Percentiles rank a stretch among this genome's conserved stretches.
Evolutionary conservation across 2,888 invertebrate genomes (phyloP).

Genomic region (Perizoma flavofasciatum): DNA sequence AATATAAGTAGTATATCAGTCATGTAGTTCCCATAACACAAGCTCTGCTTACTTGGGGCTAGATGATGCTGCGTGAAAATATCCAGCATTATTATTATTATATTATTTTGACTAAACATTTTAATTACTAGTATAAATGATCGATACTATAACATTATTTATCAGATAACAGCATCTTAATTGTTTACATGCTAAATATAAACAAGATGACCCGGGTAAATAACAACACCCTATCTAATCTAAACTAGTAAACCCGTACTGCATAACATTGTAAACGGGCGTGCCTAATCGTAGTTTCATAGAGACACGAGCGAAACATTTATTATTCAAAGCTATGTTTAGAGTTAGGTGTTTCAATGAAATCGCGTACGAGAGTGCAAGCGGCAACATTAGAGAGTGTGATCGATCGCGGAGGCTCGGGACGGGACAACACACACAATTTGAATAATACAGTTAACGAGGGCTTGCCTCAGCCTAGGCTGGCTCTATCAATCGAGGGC

Average conservation of each 20-base stretch:
- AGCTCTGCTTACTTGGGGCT: too few species aligned
- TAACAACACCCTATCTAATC: constrained; percentile 25
- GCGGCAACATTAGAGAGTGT: constrained; percentile 55
- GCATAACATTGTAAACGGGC: constrained; percentile 35
- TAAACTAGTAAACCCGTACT: constrained; percentile 32
- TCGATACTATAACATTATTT: not conserved
- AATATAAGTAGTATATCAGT: too few species aligned
- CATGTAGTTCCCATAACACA: too few species aligned
- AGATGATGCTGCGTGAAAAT: too few species aligned
- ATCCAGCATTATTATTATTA: too few species aligned
- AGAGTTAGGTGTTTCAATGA: constrained; percentile 51
- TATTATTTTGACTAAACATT: too few species aligned
- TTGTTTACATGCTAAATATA: constrained; percentile 8
- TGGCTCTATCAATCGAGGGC: constrained; percentile 72
- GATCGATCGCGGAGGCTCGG: constrained; percentile 57
- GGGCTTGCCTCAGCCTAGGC: constrained; percentile 69
- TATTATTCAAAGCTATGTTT: constrained; percentile 45
- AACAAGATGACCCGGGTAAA: constrained; percentile 23
- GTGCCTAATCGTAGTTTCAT: constrained; percentile 36
- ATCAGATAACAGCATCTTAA: constrained; percentile 11
- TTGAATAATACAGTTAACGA: constrained; percentile 79
- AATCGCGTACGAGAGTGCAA: constrained; percentile 59
- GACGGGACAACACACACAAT: constrained; percentile 60
- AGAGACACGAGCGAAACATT: constrained; percentile 38
- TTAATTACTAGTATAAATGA: too few species aligned